Evolutionary conservation across 2,113 vertebrate species (phyloP).

Genomic region (Sorex fumeus): DNA sequence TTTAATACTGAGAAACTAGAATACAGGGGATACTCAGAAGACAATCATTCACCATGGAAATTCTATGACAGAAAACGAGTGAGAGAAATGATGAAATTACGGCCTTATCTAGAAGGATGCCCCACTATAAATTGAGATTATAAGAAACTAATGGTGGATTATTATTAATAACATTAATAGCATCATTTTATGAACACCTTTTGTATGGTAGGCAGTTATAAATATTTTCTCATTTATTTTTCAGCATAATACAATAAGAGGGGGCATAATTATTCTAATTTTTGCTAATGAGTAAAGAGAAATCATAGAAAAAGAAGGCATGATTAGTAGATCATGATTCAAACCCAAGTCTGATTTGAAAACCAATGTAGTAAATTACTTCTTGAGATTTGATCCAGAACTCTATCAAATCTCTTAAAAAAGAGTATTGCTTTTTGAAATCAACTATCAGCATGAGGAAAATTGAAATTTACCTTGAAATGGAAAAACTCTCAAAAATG

Average conservation of each 20-base stretch:
- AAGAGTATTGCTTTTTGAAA: not conserved
- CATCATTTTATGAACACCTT: not conserved
- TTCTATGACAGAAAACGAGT: not conserved
- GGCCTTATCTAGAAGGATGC: not conserved
- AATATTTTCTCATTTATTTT: conserved; percentile 37
- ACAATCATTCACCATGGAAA: not conserved
- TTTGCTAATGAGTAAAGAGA: conserved; percentile 1
- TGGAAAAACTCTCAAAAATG: not conserved
- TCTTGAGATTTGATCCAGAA: not conserved
- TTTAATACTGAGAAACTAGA: not conserved
- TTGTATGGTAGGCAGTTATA: not conserved
- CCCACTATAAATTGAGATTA: not conserved
- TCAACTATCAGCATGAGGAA: not conserved
- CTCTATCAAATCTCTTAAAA: not conserved
- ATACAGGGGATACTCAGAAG: not conserved
- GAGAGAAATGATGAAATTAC: not conserved
- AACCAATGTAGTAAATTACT: not conserved
- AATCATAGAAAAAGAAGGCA: not conserved
- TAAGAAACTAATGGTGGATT: not conserved
- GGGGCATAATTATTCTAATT: not conserved
- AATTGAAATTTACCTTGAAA: conserved; percentile 38
- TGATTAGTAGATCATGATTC: not conserved
- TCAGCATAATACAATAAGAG: not conserved
- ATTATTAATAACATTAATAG: too few species aligned
- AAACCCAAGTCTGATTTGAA: conserved; percentile 35